Conservation (phyloP, 2,797 vertebrate species). For the Pteronotus mesoamericanus region DNA sequence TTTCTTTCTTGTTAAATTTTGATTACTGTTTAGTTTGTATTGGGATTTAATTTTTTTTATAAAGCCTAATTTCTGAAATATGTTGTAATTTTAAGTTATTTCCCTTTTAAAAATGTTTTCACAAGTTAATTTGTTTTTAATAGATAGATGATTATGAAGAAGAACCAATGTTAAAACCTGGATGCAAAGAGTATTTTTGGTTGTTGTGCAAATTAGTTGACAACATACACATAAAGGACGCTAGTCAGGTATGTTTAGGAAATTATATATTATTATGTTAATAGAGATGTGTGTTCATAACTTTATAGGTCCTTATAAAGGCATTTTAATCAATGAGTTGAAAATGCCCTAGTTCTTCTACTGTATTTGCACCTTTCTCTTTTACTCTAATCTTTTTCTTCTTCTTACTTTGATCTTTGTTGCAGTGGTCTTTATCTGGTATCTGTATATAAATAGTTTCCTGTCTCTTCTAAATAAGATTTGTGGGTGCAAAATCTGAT, state of each 20-base stretch:
- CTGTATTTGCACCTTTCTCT: neutral
- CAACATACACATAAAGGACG: slow-evolving; percentile 99
- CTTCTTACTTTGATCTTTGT: slow-evolving; percentile 5
- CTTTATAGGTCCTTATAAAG: neutral
- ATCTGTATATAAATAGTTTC: neutral
- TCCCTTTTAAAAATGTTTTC: slow-evolving; percentile 46
- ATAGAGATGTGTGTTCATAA: neutral
- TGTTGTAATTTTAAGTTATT: slow-evolving; percentile 18
- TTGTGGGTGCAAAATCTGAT: neutral
- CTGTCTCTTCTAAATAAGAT: neutral
- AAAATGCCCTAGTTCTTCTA: neutral
- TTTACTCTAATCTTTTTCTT: neutral
- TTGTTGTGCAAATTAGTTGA: slow-evolving; percentile 98
- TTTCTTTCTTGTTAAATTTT: slow-evolving; percentile 23
- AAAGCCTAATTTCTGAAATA: slow-evolving; percentile 16
- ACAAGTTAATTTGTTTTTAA: slow-evolving; percentile 32
- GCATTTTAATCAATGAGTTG: neutral
- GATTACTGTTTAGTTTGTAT: neutral
- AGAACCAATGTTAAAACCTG: slow-evolving; percentile 92
- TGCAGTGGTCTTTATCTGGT: slow-evolving; percentile 22
- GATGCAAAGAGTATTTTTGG: slow-evolving; percentile 99
- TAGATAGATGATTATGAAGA: slow-evolving; percentile 98
- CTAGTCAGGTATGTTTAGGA: slow-evolving; percentile 90
- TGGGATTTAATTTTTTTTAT: slow-evolving; percentile 15
- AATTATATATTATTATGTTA: slow-evolving; percentile 28